Percentiles rank a stretch among this genome's conserved stretches.
phyloP scores from a whole-genome alignment of 1,140 invertebrate species.

The Cepaea nemoralis region DNA sequence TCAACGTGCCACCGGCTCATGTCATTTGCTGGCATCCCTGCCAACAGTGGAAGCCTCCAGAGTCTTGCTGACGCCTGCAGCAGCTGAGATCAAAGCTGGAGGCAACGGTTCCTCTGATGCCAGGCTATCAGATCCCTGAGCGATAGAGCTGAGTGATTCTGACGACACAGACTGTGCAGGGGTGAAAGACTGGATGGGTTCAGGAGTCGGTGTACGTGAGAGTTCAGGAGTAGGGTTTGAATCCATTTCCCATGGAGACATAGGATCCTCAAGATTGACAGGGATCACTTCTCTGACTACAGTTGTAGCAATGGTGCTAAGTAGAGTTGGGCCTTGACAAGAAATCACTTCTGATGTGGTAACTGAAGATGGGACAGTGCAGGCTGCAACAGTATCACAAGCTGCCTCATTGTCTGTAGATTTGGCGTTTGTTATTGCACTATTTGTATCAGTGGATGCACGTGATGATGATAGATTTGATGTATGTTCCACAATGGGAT shows the following conservation, averaged over 20 bases:
- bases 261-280: constrained; percentile 32
- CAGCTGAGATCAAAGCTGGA: constrained; percentile 1
- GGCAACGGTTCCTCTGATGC: constrained; percentile 19
- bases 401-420: neutral
- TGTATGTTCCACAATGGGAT: neutral
- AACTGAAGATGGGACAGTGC: neutral
- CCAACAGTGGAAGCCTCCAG: too few relatives aligned
- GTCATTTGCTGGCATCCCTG: too few relatives aligned
- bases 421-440: too few relatives aligned
- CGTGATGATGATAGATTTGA: neutral
- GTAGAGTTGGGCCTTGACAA: neutral
- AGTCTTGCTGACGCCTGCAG: too few relatives aligned
- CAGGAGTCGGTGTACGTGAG: constrained; percentile 36
- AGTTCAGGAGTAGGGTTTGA: constrained; percentile 41
- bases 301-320: constrained; percentile 24
- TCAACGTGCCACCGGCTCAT: too few relatives aligned
- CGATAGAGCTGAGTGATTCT: constrained; percentile 13
- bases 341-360: neutral
- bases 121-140: neutral
- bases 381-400: neutral
- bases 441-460: neutral
- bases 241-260: constrained; percentile 39
- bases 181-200: constrained; percentile 29
- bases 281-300: constrained; percentile 20
- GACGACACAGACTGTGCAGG: constrained; percentile 22